Base-by-base conservation (phyloP, 2,113 vertebrate genomes). In the Montifringilla adamsi region DNA sequence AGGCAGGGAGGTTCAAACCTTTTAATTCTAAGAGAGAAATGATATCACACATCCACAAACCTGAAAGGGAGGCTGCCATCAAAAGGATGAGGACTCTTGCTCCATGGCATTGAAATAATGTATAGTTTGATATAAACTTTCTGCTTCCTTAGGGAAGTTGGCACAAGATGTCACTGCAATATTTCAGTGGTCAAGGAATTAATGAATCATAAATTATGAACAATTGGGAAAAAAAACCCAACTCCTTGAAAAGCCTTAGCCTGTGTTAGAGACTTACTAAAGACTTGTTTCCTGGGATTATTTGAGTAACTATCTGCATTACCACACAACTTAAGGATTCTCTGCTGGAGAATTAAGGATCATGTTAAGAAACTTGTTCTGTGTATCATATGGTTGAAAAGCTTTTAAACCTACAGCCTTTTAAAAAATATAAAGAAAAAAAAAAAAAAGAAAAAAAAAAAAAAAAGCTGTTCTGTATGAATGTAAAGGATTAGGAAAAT, bases 181-280 rank as follows among this genome's bases (percentile, higher is more conserved):
- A 49, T 55, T 75, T 63, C 52, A 72, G 52, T 13, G 3, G 31
- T 19, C 49, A 84, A 77, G 35, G 31, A 50, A 73, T 50, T 70
- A 19, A 20, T 41, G 28, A 31, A 41, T 41, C 13, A 6, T 17
- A 10, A 33, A 15, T 20, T 68, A 19, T 43, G 20, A 59, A 68
- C 3, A 2, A 76, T 3, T 67, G 43, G 22, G 4, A 1, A n/a
- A 44, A 44, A 46, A 52, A 3, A 0, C 8, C 5, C 15, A 67
- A 22, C 16, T 46, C 9, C n/a, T 73, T 73, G 28, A 64, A 75
- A 79, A 79, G 43, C 18, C 27, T 53, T 22, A 12, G 2, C 49
- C 70, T 72, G n/a, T 30, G 31, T 53, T 72, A 75, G 22, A 9
- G 47, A 62, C 21, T 83, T 70, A 37, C 30, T 67, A 27, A 56